These are phyloP conservation scores for Oryzias celebensis DNA, from an alignment of 2,113 vertebrate genomes.

Conservation along the genomic window DNA sequence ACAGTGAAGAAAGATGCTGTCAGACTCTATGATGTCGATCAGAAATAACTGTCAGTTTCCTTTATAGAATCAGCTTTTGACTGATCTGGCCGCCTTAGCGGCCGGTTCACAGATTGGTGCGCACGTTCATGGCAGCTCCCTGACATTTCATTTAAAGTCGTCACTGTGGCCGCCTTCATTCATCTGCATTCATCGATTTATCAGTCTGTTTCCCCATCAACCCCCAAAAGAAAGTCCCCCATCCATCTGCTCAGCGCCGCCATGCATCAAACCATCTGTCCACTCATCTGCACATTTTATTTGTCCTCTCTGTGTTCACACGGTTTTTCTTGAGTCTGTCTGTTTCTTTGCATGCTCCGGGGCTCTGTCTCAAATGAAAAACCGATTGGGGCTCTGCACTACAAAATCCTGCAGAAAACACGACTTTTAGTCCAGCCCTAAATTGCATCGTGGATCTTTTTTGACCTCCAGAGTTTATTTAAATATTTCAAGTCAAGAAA, in stretches of 20 bases:
- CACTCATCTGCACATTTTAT: conserved; percentile 38
- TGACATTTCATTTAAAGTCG: conserved; percentile 12
- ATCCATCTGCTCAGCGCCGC: conserved; percentile 15
- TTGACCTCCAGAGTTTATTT: too few species aligned
- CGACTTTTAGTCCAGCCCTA: too few species aligned
- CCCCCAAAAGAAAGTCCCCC: conserved; percentile 10
- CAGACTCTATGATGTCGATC: not conserved
- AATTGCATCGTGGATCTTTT: too few species aligned
- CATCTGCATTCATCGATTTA: conserved; percentile 10
- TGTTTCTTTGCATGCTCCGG: conserved; percentile 55
- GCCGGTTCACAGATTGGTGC: conserved; percentile 7
- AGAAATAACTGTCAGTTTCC: not conserved
- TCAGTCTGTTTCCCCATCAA: conserved; percentile 17
- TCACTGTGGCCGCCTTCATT: conserved; percentile 22
- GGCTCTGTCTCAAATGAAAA: conserved; percentile 55
- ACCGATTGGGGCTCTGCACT: conserved; percentile 39
- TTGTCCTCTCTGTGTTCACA: conserved; percentile 56
- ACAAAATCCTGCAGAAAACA: not conserved
- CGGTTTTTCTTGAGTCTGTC: conserved; percentile 30
- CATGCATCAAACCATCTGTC: conserved; percentile 37
- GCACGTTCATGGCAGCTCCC: conserved; percentile 5
- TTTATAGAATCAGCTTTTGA: conserved; percentile 17
- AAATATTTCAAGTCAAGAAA: too few species aligned
- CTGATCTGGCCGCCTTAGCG: not conserved
- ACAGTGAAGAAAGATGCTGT: not conserved